Evolutionary conservation across 1,140 invertebrate genomes (phyloP), one percentile per base, ranked within the genome.

Genomic region (Trypoxylus dichotomus): DNA sequence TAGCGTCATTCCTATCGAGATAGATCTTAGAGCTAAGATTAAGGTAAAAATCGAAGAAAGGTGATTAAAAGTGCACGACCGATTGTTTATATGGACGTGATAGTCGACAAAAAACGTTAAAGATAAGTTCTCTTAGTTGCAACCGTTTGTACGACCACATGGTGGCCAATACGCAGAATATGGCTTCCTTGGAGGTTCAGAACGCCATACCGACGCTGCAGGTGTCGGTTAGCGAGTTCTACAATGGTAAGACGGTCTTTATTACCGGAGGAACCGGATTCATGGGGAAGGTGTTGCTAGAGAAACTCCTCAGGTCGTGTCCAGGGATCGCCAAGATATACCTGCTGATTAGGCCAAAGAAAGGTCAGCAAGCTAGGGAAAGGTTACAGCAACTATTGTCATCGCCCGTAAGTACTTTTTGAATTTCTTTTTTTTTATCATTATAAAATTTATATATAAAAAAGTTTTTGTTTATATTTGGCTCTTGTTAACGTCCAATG

Each of bases 251-350:
- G 77, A 84, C 84, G 10, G 81, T 85, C n/a, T 85, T 85, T 75
- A 84, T 85, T 41, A 85, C 84, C 15, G 85, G 85, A 21, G 84
- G 84, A 0, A 85, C 84, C 3, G 85, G 85, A 13, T 86, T 86
- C 78, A 84, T 86, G 83, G 91, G 91, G 3, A 94, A 93, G 85
- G 91, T 93, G 1, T 84, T 94, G 73, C 84, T 94, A 74, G 93
- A 94, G 83, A 94, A 94, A 85, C 83, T 94, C 32, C 86, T 94
- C 24, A 87, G 92, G 80, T 90, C 90, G 74, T 95, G 93, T 88
- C 89, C 91, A 2, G 89, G 89, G 24, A 83, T 94, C 11, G 87
- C 87, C 24, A 88, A 84, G 27, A 89, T 95, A 27, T 94, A 92
- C 80, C 86, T 94, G 58, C 87, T 94, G 2, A 89, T 94, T 76